phyloP scores from a whole-genome alignment of 1,140 invertebrate species.

The Trachymyrmex cornetzi region DNA sequence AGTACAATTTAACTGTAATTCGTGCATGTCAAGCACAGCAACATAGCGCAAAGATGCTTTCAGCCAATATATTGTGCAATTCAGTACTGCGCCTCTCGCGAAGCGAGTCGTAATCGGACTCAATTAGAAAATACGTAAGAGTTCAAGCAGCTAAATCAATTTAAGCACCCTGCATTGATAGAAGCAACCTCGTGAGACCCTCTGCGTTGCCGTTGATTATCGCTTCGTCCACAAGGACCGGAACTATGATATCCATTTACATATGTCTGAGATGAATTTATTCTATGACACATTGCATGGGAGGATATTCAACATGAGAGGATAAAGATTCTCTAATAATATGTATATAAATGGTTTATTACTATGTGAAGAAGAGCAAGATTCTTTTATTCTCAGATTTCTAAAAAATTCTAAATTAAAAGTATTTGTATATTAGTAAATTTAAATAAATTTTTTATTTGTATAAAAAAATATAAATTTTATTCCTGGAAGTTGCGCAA shows the following conservation, averaged over 20 bases:
- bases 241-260: constrained; percentile 45
- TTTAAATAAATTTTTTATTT: neutral
- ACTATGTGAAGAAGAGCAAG: neutral
- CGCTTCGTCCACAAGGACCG: constrained; percentile 9
- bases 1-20: constrained; percentile 8
- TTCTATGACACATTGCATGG: neutral
- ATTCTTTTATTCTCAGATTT: neutral
- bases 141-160: constrained; percentile 63
- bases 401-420: neutral
- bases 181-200: constrained; percentile 57
- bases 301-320: neutral
- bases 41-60: constrained; percentile 21
- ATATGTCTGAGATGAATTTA: neutral
- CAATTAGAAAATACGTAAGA: constrained; percentile 64
- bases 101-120: constrained; percentile 43
- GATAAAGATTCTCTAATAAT: neutral
- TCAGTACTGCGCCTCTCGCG: constrained; percentile 9
- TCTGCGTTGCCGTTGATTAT: constrained; percentile 19
- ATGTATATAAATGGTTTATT: neutral
- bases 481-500: neutral
- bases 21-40: neutral
- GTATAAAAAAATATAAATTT: too few relatives aligned
- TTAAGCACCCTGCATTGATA: constrained; percentile 63
- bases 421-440: neutral
- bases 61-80: constrained; percentile 30